Base-by-base conservation (phyloP, 2,888 invertebrate genomes). In the Theristus sp. region DNA sequence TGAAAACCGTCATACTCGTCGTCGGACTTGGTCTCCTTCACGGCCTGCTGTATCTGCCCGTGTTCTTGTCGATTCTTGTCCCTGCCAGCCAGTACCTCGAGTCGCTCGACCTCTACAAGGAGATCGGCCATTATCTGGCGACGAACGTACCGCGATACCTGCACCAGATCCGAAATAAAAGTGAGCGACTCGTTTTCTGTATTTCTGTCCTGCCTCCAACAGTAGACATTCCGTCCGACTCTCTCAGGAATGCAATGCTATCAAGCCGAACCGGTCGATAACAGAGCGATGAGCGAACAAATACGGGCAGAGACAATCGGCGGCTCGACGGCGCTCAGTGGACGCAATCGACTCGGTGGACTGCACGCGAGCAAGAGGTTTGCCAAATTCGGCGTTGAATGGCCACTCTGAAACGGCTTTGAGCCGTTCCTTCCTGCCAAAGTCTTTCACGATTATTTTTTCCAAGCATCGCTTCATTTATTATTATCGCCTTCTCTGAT, bases 1-100 rank as follows among this genome's bases (percentile, higher is more conserved):
- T 90, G 78, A 90, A 90, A 78, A 89, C 90, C 84, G 87, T 90
- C 26, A 88, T 90, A 74, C 80, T 91, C 71, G 89, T 90, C 0
- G 87, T 90, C 65, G 85, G 89, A 76, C 86, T 89, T 67, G 90
- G 89, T 54, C 88, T 89, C 1, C 82, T 89, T 82, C 90, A 91
- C 72, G 90, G 89, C 0, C 79, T 91, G 10, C 84, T 90, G 70
- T 78, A 91, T 13, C 77, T 91, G 22, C 91, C 91, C 2, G 72
- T 74, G 3, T 63, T 73, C 25, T 65, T 74, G 13, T 71, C 71
- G n/a, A 20, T 61, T n/a, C 30, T 60, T 24, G 38, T 61, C 22
- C 62, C 62, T 20, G 56, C 29, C 56, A 59, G 53, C 22, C 47
- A 52, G 17, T 58, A 47, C 46, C 28, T 55, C 24, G 53, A 60